These are phyloP conservation scores for Teleiodes luculella DNA, from an alignment of 2,888 invertebrate species.

Conservation along the genomic window DNA sequence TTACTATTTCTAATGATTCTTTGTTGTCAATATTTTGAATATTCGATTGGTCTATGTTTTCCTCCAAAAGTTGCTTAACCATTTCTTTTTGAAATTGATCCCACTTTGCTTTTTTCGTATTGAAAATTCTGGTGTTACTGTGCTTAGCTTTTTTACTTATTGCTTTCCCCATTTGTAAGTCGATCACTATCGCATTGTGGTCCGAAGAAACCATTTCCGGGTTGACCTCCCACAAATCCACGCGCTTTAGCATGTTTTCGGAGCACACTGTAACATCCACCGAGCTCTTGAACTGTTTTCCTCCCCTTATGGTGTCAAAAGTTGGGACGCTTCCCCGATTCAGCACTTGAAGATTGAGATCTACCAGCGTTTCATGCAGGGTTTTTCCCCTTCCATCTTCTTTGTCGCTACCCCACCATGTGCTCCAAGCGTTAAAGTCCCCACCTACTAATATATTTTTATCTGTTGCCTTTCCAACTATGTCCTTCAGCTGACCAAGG, in stretches of 20 bases:
- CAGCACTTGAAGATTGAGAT: conserved; percentile 7
- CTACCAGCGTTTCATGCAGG: background rate
- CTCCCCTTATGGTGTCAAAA: conserved; percentile 11
- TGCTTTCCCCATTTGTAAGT: conserved; percentile 4
- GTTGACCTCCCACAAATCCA: conserved; percentile 17
- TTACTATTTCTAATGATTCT: background rate
- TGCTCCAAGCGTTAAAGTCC: conserved; percentile 1
- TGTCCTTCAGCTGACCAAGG: too few relatives aligned
- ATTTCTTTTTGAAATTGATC: background rate
- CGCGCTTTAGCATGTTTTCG: too few relatives aligned
- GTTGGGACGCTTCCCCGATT: conserved; percentile 17
- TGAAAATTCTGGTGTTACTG: conserved; percentile 20
- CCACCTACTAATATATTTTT: conserved; percentile 18
- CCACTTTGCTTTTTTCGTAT: conserved; percentile 24
- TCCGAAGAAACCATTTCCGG: conserved; percentile 15
- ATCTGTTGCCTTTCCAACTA: too few relatives aligned
- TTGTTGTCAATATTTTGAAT: background rate
- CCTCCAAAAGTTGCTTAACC: background rate
- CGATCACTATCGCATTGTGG: conserved; percentile 18
- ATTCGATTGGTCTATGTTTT: background rate
- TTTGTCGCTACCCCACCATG: conserved; percentile 23
- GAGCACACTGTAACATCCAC: conserved; percentile 10
- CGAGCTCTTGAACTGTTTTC: background rate
- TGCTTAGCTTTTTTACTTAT: conserved; percentile 3
- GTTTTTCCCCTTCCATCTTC: conserved; percentile 20